Base-by-base conservation (phyloP, 2,797 vertebrate genomes). In the Lindbergichthys nudifrons region DNA sequence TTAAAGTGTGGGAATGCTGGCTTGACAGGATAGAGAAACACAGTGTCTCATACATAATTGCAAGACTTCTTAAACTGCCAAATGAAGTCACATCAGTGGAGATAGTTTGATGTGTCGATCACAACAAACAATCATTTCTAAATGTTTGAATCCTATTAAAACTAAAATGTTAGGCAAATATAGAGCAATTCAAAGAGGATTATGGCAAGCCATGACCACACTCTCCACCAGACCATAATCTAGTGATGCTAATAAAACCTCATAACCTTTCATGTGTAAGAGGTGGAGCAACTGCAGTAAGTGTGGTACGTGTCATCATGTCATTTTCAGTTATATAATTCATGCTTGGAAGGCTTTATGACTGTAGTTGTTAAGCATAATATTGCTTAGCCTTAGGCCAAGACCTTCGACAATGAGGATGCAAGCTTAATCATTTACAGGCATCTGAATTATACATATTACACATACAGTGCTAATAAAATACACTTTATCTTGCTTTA, bases 1-100 rank as follows among this genome's bases (percentile, higher is more conserved):
- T 69, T 19, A 39, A 41, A 72, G n/a, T 64, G 14, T 19, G 45
- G 53, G 32, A 19, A 56, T 53, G 51, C 57, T 45, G 36, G 19
- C 12, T 16, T 15, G 53, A 15, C n/a, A 48, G 53, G 66, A 68
- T 68, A 48, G 57, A 51, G 73, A 73, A 43, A 68, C 5, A 41
- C 61, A 23, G 23, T 26, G 3, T 43, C 18, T 72, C 67, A 36
- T 45, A 32, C 45, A 26, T 65, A 56, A 79, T 5, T 60, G 59
- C 41, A 63, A 16, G 52, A 43, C 14, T 47, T 51, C 3, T 30
- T 18, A 4, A 10, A 23, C 43, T 57, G 32, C 16, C 0, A 39
- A 36, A 39, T 18, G 5, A 61, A 48, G 5, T 14, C 19, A 47
- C 10, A 41, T 16, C 30, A 8, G 19, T 57, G 61, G 50, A 13